Base-by-base conservation (phyloP, 2,888 invertebrate species). In the Agrochola lychnidis region DNA sequence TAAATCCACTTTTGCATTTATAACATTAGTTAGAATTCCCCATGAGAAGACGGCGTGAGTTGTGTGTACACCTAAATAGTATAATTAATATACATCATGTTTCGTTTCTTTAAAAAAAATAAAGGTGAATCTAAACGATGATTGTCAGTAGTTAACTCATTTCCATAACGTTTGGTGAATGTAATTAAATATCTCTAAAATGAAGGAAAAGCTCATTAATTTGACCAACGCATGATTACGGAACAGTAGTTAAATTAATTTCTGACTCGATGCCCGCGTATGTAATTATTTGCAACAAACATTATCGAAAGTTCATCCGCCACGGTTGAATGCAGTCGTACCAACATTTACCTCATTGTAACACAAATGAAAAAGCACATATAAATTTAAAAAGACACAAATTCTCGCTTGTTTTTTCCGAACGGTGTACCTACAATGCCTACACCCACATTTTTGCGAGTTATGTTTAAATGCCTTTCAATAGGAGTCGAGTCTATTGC, bases 271-370 rank as follows among this genome's bases (percentile, higher is more conserved):
- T 78, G 51, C 45, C 22, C 42, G 51, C 79, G 40, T 72, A 7
- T 53, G 64, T 68, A 79, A 79, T 79, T 73, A 79, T 79, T 79
- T 80, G 74, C 57, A 57, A 73, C 48, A 69, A 63, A 45, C 68
- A 53, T 53, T 53, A 63, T 53, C 74, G 45, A 74, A 79, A 36
- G n/a, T 56, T 56, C 59, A 56, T 30, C 19, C 59, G 6, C n/a
- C 57, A 59, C 25, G 25, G 22, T 40, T n/a, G 59, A 59, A 61
- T 61, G 59, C 45, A 7, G n/a, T 10, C 16, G 22, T 7, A 59
- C 25, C 53, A 78, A 64, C 25, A n/a, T 40, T 19, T 7, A 72
- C 25, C 53, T 79, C 78, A 66, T 40, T 48, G 14, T 51, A 42
- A 70, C 53, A 63, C 45, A 19, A 45, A 45, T 71, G 6, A 25